Conservation (phyloP, 2,888 invertebrate species). For the Tetramorium bicarinatum region DNA sequence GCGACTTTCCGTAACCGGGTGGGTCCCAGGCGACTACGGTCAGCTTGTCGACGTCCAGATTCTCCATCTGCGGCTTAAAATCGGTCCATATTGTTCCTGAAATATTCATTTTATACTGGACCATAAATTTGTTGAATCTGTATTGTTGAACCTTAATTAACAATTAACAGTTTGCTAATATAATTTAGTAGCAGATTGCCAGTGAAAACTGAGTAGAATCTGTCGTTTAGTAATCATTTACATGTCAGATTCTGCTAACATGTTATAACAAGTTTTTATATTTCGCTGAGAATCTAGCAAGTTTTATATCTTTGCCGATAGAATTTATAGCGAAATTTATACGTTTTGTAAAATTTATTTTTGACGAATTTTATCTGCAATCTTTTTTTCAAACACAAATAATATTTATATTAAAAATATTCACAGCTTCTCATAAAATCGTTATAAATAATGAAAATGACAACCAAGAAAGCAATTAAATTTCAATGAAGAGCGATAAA, state of each 20-base stretch:
- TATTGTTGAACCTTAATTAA: no score
- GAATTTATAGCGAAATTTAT: background rate
- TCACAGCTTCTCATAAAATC: background rate
- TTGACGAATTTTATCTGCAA: background rate
- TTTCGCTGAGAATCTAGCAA: no score
- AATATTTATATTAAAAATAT: background rate
- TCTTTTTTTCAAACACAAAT: background rate
- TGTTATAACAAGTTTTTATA: no score
- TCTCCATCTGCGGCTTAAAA: slow-evolving; percentile 92
- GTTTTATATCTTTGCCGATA: background rate
- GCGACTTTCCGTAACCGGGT: slow-evolving; percentile 94
- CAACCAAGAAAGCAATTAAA: background rate
- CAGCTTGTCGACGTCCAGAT: slow-evolving; percentile 89
- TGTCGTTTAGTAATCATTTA: no score
- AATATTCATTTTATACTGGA: slow-evolving; percentile 29
- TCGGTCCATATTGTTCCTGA: slow-evolving; percentile 93
- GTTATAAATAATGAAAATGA: background rate
- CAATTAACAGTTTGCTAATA: background rate
- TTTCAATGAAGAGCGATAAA: background rate
- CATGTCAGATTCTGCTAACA: background rate
- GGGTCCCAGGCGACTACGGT: slow-evolving; percentile 94
- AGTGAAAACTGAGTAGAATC: background rate
- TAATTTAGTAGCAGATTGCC: background rate
- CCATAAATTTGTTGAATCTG: background rate
- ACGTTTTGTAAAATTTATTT: background rate